Evolutionary conservation across 1,140 invertebrate genomes (phyloP), one percentile per base, ranked within the genome.

Genomic region (Macrobrachium rosenbergii): DNA sequence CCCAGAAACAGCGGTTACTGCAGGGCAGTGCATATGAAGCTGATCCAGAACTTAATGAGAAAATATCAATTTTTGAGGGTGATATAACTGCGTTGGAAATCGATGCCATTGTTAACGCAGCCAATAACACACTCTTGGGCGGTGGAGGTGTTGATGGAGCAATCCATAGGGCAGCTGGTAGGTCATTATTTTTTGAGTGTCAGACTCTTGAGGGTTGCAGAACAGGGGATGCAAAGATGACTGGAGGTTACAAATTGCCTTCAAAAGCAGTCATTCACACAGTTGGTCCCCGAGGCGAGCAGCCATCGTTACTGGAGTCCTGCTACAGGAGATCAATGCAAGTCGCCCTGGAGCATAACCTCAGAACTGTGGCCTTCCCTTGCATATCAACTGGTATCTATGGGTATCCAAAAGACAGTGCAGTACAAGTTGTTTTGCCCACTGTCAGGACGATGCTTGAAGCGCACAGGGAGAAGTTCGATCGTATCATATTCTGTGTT

Each of bases 21-120:
- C n/a, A 81, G 80, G 85, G 37, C 87, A 37, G 78, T 59, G 23
- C 16, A 12, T 81, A 76, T 72, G 82, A 84, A 78, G 60, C 81
- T 59, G 45, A 90, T 72, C 19, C 59, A 28, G 83, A 84, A 8
- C 69, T 91, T 23, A 91, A 91, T 80, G 69, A 89, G 17, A 91
- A 90, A 83, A 88, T 92, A 28, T 91, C 90, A 2, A 63, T 92
- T 28, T 92, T 90, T 82, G 83, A 83, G 84, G 97, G 96, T 14
- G 96, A 98, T 91, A 98, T 98, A n/a, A 98, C 97, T 0, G 93
- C 93, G 67, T 92, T 98, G 16, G 96, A 97, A 94, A 94, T 98
- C 83, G 97, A 98, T 94, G 96, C 94, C 5, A 97, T 99, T 91
- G 96, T 97, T 0, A 99, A 98, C 94, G 97, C 97, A 76, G 97